Percentiles rank a stretch among this genome's conserved stretches.
Conservation (phyloP, 1,140 invertebrate genomes). For the Phymastichus coffea region DNA sequence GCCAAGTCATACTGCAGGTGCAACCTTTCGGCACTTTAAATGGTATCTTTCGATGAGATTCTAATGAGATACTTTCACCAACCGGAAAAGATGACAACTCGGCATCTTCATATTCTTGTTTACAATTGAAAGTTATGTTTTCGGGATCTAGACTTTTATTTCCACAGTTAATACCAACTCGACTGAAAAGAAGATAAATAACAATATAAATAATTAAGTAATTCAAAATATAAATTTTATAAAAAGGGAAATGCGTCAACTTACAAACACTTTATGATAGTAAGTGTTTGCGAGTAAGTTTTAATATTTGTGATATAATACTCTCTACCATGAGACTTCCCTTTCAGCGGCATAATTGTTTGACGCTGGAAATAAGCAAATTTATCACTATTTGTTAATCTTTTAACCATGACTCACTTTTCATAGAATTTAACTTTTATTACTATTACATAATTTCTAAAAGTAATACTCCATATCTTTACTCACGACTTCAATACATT, state of each 20-base stretch:
- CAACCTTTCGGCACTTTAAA: not conserved
- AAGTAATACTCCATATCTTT: not conserved
- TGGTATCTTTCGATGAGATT: not conserved
- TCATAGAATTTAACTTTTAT: too few relatives aligned
- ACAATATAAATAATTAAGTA: not conserved
- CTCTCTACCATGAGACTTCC: not conserved
- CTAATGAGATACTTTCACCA: not conserved
- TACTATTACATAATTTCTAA: too few relatives aligned
- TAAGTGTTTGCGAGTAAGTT: not conserved
- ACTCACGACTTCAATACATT: not conserved
- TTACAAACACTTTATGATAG: not conserved
- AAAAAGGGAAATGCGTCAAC: not conserved
- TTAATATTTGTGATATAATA: not conserved
- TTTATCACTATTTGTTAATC: not conserved
- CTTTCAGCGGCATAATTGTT: not conserved
- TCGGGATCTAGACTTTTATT: not conserved
- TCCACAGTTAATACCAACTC: not conserved
- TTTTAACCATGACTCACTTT: not conserved
- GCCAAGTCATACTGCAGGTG: too few relatives aligned
- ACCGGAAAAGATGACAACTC: not conserved
- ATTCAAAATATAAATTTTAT: not conserved
- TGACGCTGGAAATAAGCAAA: not conserved
- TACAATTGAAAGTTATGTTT: not conserved
- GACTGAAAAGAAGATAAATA: not conserved
- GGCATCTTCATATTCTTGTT: not conserved